These are phyloP conservation scores for Limnodromus scolopaceus DNA, from an alignment of 2,797 vertebrate species.

Conservation along the genomic window DNA sequence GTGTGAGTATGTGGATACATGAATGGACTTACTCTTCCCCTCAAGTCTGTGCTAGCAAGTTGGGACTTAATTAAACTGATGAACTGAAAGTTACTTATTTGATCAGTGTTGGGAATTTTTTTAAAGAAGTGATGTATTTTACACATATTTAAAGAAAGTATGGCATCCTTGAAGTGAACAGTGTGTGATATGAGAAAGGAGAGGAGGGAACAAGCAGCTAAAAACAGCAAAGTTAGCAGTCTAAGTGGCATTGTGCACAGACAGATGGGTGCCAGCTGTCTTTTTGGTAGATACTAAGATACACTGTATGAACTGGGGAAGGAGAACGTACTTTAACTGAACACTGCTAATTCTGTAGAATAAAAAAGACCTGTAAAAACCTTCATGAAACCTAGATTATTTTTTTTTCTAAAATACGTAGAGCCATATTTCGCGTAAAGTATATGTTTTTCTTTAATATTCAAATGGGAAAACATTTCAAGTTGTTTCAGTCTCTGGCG, in stretches of 20 bases:
- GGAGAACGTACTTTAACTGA: neutral
- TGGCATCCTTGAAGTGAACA: constrained; percentile 15
- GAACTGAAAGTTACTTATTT: neutral
- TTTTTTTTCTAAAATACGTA: neutral
- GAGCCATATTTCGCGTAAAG: neutral
- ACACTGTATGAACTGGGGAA: neutral
- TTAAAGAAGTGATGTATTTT: neutral
- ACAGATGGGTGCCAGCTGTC: constrained; percentile 45
- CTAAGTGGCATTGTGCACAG: neutral
- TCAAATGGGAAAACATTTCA: neutral
- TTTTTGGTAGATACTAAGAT: neutral
- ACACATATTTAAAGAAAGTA: constrained; percentile 16
- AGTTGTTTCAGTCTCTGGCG: neutral
- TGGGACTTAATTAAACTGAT: neutral
- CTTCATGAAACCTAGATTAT: neutral
- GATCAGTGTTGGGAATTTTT: neutral
- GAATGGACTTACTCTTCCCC: neutral
- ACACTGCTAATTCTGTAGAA: neutral
- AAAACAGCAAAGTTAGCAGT: neutral
- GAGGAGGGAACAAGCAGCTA: constrained; percentile 12
- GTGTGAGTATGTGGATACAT: neutral
- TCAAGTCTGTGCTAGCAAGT: neutral
- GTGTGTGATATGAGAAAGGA: neutral
- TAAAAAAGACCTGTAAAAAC: neutral
- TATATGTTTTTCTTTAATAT: neutral